Evolutionary conservation across 30 jellyfish, hydroid and myxozoan species (phyloP).

Genomic region (Nemopilema nomurai): DNA sequence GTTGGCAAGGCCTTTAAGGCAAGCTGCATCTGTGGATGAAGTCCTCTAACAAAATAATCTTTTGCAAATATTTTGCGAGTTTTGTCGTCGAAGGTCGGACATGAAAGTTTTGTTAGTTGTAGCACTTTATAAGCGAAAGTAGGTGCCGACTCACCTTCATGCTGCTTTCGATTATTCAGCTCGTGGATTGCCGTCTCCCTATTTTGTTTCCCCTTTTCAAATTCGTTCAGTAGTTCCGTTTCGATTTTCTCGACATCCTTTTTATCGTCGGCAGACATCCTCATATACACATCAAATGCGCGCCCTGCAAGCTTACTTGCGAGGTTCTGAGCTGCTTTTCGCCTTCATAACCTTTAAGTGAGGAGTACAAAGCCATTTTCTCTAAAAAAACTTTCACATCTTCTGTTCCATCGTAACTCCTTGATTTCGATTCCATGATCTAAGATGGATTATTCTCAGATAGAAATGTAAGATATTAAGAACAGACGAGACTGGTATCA

Average conservation of each 20-base stretch:
- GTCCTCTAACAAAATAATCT: slow-evolving; percentile 18
- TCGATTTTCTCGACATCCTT: slow-evolving; percentile 7
- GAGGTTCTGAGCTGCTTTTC: slow-evolving; percentile 51
- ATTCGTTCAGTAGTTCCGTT: slow-evolving; percentile 10
- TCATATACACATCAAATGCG: slow-evolving; percentile 34
- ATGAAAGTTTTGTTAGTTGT: slow-evolving; percentile 18
- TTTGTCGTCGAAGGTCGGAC: slow-evolving; percentile 25
- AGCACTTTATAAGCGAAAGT: slow-evolving; percentile 18
- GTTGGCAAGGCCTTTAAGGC: slow-evolving; percentile 10
- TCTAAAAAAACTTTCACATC: slow-evolving; percentile 19
- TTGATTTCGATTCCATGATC: slow-evolving; percentile 16
- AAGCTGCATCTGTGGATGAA: slow-evolving; percentile 25
- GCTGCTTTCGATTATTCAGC: slow-evolving; percentile 1
- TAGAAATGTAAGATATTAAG: slow-evolving; percentile 10
- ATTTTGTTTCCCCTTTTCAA: slow-evolving; percentile 33
- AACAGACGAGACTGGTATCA: neutral
- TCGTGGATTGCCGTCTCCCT: slow-evolving; percentile 29
- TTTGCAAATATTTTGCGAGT: slow-evolving; percentile 15
- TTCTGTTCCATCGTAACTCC: slow-evolving; percentile 19
- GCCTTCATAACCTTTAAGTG: slow-evolving; percentile 24
- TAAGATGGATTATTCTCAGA: neutral
- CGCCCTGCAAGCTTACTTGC: slow-evolving; percentile 34
- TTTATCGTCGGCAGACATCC: slow-evolving; percentile 10
- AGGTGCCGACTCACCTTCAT: slow-evolving; percentile 14
- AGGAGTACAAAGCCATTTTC: slow-evolving; percentile 7